phyloP scores from a whole-genome alignment of 2,888 invertebrate species.

The Masnerella sp. region DNA sequence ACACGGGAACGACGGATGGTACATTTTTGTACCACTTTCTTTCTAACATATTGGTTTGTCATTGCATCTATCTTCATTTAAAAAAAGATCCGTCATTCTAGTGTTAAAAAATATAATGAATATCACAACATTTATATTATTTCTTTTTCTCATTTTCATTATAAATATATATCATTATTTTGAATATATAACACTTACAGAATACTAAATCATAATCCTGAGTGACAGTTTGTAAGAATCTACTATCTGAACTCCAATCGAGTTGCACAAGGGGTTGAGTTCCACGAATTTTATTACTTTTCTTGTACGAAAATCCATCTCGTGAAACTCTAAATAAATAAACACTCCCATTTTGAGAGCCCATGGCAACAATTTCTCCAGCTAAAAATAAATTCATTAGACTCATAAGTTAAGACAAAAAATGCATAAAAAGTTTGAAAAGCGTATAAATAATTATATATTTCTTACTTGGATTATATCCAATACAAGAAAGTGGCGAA shows the following conservation, averaged over 20 bases:
- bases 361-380: constrained; percentile 92
- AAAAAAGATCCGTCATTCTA: too few relatives aligned
- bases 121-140: too few relatives aligned
- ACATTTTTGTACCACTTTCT: too few relatives aligned
- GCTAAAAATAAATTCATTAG: too few relatives aligned
- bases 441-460: background rate
- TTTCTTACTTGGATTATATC: constrained; percentile 89
- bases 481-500: constrained; percentile 90
- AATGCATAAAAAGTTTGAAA: background rate
- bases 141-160: too few relatives aligned
- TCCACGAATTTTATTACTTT: constrained; percentile 92
- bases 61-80: too few relatives aligned
- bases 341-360: constrained; percentile 92
- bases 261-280: constrained; percentile 90
- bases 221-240: constrained; percentile 91
- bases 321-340: constrained; percentile 91
- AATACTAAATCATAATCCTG: constrained; percentile 93
- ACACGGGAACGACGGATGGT: too few relatives aligned
- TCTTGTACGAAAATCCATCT: constrained; percentile 93
- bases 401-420: too few relatives aligned
- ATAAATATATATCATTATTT: too few relatives aligned
- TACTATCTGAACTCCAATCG: constrained; percentile 95
- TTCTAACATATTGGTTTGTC: too few relatives aligned
- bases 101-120: too few relatives aligned
- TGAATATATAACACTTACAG: too few relatives aligned